Conservation (phyloP, 2,113 vertebrate species). For the Zosterops pallidus region DNA sequence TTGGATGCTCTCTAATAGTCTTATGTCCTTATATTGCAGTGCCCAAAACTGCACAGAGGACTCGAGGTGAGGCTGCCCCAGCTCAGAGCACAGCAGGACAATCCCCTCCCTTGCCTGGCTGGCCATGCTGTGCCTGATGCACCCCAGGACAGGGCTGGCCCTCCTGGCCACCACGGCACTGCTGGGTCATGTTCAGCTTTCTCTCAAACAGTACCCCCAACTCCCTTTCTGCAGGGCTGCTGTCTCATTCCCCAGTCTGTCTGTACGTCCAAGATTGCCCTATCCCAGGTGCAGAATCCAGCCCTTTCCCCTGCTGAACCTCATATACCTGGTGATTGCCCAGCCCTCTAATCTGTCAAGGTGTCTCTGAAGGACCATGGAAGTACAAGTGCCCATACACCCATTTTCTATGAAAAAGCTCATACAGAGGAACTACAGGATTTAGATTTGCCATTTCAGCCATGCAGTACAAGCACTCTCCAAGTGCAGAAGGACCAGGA, state of each 20-base stretch:
- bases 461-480: neutral
- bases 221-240: neutral
- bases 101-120: accelerated
- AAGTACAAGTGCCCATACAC: neutral
- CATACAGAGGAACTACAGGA: neutral
- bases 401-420: neutral
- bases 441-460: neutral
- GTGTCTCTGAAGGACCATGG: neutral
- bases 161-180: neutral
- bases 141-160: accelerated
- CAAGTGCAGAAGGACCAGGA: neutral
- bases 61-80: accelerated
- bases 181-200: neutral
- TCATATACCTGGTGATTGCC: neutral
- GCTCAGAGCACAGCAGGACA: neutral
- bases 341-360: neutral
- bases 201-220: neutral
- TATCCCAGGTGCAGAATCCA: neutral
- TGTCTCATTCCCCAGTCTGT: too few relatives aligned
- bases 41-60: neutral
- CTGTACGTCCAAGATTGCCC: accelerated
- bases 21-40: neutral
- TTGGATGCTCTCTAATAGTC: neutral
- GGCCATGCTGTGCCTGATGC: neutral
- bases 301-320: neutral